These are phyloP conservation scores for Benthosema pterotum DNA, from an alignment of 2,797 vertebrate species.

Conservation along the genomic window DNA sequence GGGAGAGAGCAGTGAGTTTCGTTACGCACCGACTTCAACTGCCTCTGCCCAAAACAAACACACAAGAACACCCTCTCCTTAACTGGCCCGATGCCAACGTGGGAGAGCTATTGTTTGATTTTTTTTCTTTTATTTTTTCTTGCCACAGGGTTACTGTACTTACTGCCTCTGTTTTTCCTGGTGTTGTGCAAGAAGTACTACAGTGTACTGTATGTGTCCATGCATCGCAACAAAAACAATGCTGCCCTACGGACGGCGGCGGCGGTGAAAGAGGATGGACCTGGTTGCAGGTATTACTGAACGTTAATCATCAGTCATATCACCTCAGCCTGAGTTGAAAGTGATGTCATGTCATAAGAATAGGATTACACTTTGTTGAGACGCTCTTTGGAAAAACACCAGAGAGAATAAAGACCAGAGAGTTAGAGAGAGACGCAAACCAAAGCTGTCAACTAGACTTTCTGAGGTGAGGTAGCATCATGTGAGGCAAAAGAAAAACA, in stretches of 20 bases:
- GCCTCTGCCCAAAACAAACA: constrained; percentile 33
- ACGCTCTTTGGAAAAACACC: constrained; percentile 35
- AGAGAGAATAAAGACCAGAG: constrained; percentile 6
- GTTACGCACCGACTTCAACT: constrained; percentile 43
- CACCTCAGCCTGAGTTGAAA: constrained; percentile 33
- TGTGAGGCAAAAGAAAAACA: background rate
- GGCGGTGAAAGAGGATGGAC: constrained; percentile 64
- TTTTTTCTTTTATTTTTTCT: constrained; percentile 32
- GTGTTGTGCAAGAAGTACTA: constrained; percentile 55
- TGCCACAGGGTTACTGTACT: no score
- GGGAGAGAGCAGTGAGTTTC: constrained; percentile 67
- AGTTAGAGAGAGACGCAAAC: background rate
- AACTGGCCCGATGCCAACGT: constrained; percentile 52
- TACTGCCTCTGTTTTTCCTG: constrained; percentile 37
- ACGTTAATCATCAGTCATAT: constrained; percentile 35
- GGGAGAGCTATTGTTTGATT: constrained; percentile 56
- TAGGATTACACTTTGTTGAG: constrained; percentile 27
- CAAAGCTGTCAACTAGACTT: background rate
- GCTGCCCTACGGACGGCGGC: constrained; percentile 9
- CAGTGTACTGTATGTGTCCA: no score
- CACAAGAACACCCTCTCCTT: constrained; percentile 46
- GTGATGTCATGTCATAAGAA: constrained; percentile 54
- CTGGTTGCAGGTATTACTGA: constrained; percentile 58
- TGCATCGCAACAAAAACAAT: no score
- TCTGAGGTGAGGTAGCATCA: background rate